A percentile compares a stretch with the other conserved stretches of the same genome.
These are phyloP conservation scores for Cloeon dipterum DNA, from an alignment of 2,888 invertebrate genomes.

Conservation along the genomic window DNA sequence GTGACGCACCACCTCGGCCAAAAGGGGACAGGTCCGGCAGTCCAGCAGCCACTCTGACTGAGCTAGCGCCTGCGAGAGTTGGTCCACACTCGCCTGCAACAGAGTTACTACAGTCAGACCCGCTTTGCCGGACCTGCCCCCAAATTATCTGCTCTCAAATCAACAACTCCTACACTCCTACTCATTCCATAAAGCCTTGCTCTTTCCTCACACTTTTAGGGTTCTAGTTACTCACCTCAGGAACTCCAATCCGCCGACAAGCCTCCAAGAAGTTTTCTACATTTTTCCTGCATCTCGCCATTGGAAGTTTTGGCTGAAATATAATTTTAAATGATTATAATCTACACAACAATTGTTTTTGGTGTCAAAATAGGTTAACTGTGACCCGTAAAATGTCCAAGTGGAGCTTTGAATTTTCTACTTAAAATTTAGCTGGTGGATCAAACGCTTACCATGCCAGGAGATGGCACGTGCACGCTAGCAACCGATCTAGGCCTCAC, in stretches of 20 bases:
- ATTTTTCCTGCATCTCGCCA: slow-evolving; percentile 81
- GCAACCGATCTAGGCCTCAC: slow-evolving; percentile 76
- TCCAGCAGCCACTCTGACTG: no score
- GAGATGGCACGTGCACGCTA: slow-evolving; percentile 85
- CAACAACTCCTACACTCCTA: no score
- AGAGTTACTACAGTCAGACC: no score
- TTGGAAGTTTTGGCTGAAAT: slow-evolving; percentile 76
- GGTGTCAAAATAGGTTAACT: neutral
- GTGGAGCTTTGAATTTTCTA: no score
- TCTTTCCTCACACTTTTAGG: neutral
- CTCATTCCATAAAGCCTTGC: neutral
- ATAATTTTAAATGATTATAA: slow-evolving; percentile 5
- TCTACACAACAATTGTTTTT: slow-evolving; percentile 4
- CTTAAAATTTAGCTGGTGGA: no score
- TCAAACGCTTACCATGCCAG: slow-evolving; percentile 54
- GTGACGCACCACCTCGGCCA: no score
- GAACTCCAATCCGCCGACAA: slow-evolving; percentile 79
- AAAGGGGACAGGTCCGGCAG: no score
- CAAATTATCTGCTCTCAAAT: no score
- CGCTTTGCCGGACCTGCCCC: no score
- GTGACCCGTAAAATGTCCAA: neutral
- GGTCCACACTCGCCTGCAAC: no score
- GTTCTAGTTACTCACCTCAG: slow-evolving; percentile 47
- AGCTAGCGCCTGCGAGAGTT: no score
- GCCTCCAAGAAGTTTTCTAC: slow-evolving; percentile 92